These are phyloP conservation scores for Oceanites oceanicus DNA, from an alignment of 2,113 vertebrate species.

Conservation along the genomic window DNA sequence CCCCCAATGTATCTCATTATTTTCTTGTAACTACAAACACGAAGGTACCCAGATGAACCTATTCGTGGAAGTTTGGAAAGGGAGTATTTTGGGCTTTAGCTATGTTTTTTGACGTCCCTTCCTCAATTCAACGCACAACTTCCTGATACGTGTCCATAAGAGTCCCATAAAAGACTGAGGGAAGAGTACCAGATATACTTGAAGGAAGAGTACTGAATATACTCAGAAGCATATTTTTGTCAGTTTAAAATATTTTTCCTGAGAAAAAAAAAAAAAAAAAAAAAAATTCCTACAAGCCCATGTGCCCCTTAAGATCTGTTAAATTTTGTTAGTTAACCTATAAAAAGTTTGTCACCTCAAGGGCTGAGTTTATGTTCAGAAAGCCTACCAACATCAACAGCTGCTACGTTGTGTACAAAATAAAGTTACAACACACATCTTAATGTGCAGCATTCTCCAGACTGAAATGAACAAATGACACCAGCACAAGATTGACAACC, in stretches of 20 bases:
- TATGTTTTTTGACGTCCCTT: neutral
- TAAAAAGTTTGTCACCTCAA: neutral
- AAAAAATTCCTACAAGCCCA: neutral
- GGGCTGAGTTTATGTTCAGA: neutral
- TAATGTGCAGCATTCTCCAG: neutral
- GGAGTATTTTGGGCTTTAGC: neutral
- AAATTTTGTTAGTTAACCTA: neutral
- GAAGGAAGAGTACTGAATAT: neutral
- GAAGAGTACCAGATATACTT: neutral
- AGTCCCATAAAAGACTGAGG: neutral
- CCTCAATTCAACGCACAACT: neutral
- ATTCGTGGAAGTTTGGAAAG: neutral
- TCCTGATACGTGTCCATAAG: accelerated
- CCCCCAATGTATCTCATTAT: neutral
- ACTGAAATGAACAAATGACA: neutral
- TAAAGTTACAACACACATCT: neutral
- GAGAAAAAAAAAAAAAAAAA: neutral
- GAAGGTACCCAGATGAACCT: neutral
- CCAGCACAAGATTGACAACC: neutral
- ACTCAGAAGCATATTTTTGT: neutral
- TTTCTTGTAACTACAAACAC: neutral
- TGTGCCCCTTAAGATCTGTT: neutral
- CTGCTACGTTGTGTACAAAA: neutral
- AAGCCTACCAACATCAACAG: neutral
- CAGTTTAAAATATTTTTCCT: neutral